These are phyloP conservation scores for Sycophaga agraensis DNA, from an alignment of 1,140 invertebrate genomes.

Conservation along the genomic window DNA sequence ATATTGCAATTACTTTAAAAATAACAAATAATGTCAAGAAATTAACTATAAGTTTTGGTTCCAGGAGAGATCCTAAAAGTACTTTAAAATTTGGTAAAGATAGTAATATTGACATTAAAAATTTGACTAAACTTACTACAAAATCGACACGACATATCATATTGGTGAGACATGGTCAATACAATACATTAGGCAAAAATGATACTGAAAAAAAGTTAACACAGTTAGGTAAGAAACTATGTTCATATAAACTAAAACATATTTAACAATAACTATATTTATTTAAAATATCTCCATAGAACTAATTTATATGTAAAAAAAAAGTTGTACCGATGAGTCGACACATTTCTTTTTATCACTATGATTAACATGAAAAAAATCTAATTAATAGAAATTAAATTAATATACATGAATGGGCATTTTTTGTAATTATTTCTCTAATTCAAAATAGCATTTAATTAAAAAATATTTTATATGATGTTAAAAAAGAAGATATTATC, in stretches of 20 bases:
- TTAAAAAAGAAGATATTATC: too few species aligned
- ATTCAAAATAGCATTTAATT: too few species aligned
- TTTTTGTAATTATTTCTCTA: too few species aligned
- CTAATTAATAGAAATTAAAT: too few species aligned
- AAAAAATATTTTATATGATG: too few species aligned
- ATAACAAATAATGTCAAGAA: neutral
- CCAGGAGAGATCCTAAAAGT: neutral
- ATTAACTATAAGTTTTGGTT: neutral
- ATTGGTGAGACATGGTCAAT: constrained; percentile 94
- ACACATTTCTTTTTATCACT: too few species aligned
- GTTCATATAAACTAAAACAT: neutral
- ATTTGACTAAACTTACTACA: constrained; percentile 37
- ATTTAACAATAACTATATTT: too few species aligned
- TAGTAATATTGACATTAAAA: neutral
- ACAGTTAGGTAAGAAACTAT: constrained; percentile 64
- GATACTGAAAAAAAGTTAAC: constrained; percentile 82
- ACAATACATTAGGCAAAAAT: constrained; percentile 70
- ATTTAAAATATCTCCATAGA: too few species aligned
- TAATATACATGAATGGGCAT: too few species aligned
- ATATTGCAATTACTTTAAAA: neutral
- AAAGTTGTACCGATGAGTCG: too few species aligned
- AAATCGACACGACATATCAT: constrained; percentile 82
- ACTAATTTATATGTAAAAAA: too few species aligned
- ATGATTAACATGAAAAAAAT: too few species aligned
- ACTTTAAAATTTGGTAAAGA: neutral